Base-by-base conservation (phyloP, 2,888 invertebrate genomes). In the Nyleta sp. region DNA sequence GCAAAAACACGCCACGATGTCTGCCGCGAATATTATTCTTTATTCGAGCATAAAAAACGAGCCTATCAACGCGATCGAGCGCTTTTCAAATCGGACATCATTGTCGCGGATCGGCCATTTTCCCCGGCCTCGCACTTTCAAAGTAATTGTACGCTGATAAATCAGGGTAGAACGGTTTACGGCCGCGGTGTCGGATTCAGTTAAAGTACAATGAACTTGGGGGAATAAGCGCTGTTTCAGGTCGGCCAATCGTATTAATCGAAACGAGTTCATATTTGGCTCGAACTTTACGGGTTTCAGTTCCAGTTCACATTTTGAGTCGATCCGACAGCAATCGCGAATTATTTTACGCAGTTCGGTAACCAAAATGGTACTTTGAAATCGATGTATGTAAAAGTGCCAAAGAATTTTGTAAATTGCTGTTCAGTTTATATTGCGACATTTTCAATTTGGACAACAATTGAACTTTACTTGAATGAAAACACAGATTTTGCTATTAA, bases 181-280 rank as follows among this genome's bases (percentile, higher is more conserved):
- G 17, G 33, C 50, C 13, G 55, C 44, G 18, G 35, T 52, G 50
- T 44, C 50, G 8, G 50, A 52, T 59, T 73, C 11, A 57, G 31
- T 65, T 42, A 35, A 52, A 59, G 73, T 65, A 65, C 73, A 73
- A 73, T 65, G 73, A 73, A 73, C 73, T 59, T 65, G 35, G 40
- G 24, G 40, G 24, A 50, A 65, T 33, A 35, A 50, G 31, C 33
- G 35, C 5, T 22, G 18, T 42, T 73, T 73, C 18, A 65, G 64
- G 57, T 65, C 73, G 33, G 20, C 52, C 44, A 31, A 48, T 72
- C 42, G 20, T 20, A 18, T 24, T 38, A 20, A 53, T 33, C 31
- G 22, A 48, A 64, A 50, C 40, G 33, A 31, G 42, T 46, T 40
- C 52, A 52, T 52, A 11, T 62, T 50, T 22, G 15, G 15, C 15